Percentiles rank a stretch among this genome's conserved stretches.
phyloP scores from a whole-genome alignment of 92 coral and sea anemone genomes.

The Porites rus region DNA sequence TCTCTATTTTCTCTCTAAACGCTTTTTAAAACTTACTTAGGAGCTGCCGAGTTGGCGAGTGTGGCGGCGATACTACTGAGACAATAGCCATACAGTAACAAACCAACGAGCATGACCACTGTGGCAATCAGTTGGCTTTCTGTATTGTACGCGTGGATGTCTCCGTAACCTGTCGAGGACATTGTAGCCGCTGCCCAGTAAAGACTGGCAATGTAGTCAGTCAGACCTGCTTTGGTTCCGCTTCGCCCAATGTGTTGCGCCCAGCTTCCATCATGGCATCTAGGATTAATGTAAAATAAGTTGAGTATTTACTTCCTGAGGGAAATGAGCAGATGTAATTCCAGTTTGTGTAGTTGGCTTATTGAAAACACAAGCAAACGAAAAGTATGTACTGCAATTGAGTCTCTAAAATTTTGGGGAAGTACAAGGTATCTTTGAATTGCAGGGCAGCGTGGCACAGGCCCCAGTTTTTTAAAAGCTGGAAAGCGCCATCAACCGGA shows the following conservation, averaged over 20 bases:
- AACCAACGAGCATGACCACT: conserved; percentile 81
- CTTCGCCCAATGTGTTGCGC: conserved; percentile 69
- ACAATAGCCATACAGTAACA: conserved; percentile 87
- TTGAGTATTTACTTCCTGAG: too few relatives aligned
- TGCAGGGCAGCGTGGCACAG: too few relatives aligned
- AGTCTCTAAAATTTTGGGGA: too few relatives aligned
- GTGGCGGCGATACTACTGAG: conserved; percentile 91
- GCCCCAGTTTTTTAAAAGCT: too few relatives aligned
- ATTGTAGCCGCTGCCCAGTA: conserved; percentile 97
- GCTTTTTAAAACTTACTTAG: conserved; percentile 69
- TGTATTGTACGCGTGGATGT: conserved; percentile 83
- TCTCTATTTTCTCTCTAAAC: background rate
- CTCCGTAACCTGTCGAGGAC: conserved; percentile 94
- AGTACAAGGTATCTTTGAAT: too few relatives aligned
- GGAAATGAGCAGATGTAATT: too few relatives aligned
- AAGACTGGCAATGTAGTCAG: conserved; percentile 75
- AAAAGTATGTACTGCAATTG: too few relatives aligned
- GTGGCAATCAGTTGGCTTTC: conserved; percentile 76
- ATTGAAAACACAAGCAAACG: too few relatives aligned
- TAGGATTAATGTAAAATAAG: background rate
- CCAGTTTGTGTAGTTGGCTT: too few relatives aligned
- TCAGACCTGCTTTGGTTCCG: conserved; percentile 46
- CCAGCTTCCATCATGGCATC: conserved; percentile 82
- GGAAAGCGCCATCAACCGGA: too few relatives aligned
- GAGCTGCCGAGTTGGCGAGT: conserved; percentile 80